Evolutionary conservation across 2,113 vertebrate species (phyloP), one percentile per base, ranked within the genome.

Genomic region (Prunella himalayana): DNA sequence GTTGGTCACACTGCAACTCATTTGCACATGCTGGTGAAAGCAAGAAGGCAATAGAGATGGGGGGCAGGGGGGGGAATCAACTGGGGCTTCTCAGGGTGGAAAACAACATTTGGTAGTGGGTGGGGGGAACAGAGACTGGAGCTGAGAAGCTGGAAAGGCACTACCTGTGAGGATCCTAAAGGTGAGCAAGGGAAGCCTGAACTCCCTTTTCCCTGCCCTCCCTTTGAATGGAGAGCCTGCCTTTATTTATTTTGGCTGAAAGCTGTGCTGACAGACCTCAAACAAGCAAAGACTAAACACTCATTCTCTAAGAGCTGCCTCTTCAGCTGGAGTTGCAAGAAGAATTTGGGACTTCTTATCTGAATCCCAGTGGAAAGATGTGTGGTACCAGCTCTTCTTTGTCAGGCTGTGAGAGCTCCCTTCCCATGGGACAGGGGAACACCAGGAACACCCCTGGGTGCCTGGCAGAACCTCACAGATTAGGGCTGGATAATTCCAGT

Each of bases 241-340:
- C 37, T 53, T 76, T 35, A 42, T 83, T 86, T 92, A 61, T 72
- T 92, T 87, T 75, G 49, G 21, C 89, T 82, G 65, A 92, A 76
- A 92, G 63, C 78, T 57, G n/a, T 12, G 54, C 81, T 90, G 93
- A 72, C 93, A 94, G 83, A 54, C 28, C 47, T 44, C 86, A 92
- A 94, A 91, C 68, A 91, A 59, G 53, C 3, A 15, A 75, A 70
- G 49, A 80, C 70, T 86, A 56, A 95, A 75, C 37, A 63, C 69
- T 78, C 94, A 61, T 81, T 77, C 86, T 41, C 27, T 59, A 73
- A 88, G 51, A 90, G 35, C 49, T 75, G 65, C 24, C 31, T 84
- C 91, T 86, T 90, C 64, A 81, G 65, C 22, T 31, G 24, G 24
- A 84, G 57, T 50, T 77, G 45, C 65, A 69, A 60, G 41, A 76